Evolutionary conservation across 2,888 invertebrate genomes (phyloP).

Genomic region (Embidobia sp.): DNA sequence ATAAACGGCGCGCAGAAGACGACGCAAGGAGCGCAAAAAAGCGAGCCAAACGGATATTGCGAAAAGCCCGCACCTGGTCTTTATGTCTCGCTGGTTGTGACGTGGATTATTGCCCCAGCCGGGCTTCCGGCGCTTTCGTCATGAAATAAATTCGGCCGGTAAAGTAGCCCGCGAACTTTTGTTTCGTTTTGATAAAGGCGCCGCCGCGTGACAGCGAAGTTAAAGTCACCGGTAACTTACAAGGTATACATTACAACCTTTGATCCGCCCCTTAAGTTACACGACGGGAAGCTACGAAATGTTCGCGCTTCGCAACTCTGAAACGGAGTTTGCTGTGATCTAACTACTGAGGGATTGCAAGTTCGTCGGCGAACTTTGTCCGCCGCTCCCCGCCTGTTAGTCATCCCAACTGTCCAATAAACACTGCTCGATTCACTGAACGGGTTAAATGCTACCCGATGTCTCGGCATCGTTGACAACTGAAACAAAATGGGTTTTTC

Average conservation of each 20-base stretch:
- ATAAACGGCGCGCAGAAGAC: too few species aligned
- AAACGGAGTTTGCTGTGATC: conserved; percentile 57
- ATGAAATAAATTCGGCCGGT: conserved; percentile 24
- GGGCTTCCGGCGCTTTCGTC: too few species aligned
- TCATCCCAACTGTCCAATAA: conserved; percentile 60
- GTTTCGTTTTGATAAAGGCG: conserved; percentile 51
- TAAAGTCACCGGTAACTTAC: conserved; percentile 49
- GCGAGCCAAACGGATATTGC: too few species aligned
- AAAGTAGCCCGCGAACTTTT: conserved; percentile 26
- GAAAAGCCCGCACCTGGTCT: too few species aligned
- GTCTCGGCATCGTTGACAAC: too few species aligned
- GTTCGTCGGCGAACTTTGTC: conserved; percentile 57
- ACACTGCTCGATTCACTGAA: conserved; percentile 57
- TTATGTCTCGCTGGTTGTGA: too few species aligned
- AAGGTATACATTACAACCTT: conserved; percentile 62
- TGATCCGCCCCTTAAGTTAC: conserved; percentile 61
- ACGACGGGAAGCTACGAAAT: conserved; percentile 62
- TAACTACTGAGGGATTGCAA: conserved; percentile 61
- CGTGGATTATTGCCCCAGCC: too few species aligned
- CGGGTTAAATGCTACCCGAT: conserved; percentile 46
- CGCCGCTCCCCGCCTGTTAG: conserved; percentile 30
- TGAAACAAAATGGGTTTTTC: too few species aligned
- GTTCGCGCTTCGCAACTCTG: conserved; percentile 56
- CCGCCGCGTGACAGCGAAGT: conserved; percentile 43
- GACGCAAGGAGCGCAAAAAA: too few species aligned